Percentiles rank a stretch among this genome's conserved stretches.
These are phyloP conservation scores for Fistularia tabacaria DNA, from an alignment of 2,797 vertebrate species.

Conservation along the genomic window DNA sequence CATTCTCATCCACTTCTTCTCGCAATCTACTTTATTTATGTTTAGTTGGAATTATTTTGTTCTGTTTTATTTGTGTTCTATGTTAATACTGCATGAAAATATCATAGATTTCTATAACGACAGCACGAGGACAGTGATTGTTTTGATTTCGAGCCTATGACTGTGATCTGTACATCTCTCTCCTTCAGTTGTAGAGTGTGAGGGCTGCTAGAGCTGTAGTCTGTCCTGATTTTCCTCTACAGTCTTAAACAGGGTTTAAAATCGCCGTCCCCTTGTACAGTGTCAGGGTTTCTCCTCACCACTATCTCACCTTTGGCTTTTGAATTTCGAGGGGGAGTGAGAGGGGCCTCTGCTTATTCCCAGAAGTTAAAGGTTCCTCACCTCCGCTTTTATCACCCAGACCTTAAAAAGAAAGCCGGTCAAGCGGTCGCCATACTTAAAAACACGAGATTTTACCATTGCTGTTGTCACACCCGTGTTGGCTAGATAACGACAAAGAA, in stretches of 20 bases:
- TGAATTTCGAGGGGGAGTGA: conserved; percentile 19
- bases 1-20: conserved; percentile 55
- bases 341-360: conserved; percentile 30
- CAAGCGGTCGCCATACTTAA: conserved; percentile 54
- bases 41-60: conserved; percentile 47
- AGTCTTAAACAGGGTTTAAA: conserved; percentile 75
- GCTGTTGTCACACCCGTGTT: conserved; percentile 37
- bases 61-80: conserved; percentile 62
- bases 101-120: conserved; percentile 65
- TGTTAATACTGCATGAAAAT: conserved; percentile 76
- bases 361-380: conserved; percentile 33
- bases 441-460: conserved; percentile 22
- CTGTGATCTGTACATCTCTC: conserved; percentile 54
- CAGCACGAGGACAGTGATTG: conserved; percentile 66
- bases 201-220: conserved; percentile 45
- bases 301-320: conserved; percentile 43
- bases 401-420: conserved; percentile 66
- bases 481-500: conserved; percentile 34
- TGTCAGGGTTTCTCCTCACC: conserved; percentile 56
- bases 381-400: conserved; percentile 59
- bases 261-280: conserved; percentile 46
- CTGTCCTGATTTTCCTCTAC: conserved; percentile 63
- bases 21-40: conserved; percentile 48
- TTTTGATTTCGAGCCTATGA: conserved; percentile 42
- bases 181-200: conserved; percentile 49